phyloP scores from a whole-genome alignment of 1,140 invertebrate genomes.

The Eubasilissa regina region DNA sequence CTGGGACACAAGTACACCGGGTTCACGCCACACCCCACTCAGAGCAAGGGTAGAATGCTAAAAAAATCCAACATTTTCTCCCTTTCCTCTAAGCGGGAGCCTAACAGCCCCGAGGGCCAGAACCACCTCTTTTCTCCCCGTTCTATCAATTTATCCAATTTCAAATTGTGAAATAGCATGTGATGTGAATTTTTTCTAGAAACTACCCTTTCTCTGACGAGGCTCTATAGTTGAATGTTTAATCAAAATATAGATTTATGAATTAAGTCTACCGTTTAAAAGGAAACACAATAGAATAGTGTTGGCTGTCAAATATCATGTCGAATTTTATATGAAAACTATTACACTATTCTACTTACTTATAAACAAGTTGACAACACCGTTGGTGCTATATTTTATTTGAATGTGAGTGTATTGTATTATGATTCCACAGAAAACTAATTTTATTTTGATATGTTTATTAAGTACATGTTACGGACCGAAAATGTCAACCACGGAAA shows the following conservation, averaged over 20 bases:
- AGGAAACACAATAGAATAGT: neutral
- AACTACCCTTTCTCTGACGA: constrained; percentile 43
- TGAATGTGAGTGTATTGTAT: too few species aligned
- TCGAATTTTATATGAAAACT: too few species aligned
- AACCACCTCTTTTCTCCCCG: constrained; percentile 38
- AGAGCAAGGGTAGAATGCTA: constrained; percentile 25
- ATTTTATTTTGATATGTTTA: too few species aligned
- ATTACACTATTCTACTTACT: too few species aligned
- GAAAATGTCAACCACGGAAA: too few species aligned
- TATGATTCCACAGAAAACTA: too few species aligned
- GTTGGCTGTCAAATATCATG: neutral
- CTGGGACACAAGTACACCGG: neutral
- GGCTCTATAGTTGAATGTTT: constrained; percentile 24
- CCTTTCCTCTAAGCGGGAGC: constrained; percentile 37
- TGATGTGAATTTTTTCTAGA: constrained; percentile 59
- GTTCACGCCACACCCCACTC: constrained; percentile 36
- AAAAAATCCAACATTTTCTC: constrained; percentile 56
- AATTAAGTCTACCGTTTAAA: neutral
- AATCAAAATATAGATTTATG: constrained; percentile 5
- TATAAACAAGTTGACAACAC: too few species aligned
- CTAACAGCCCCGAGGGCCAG: constrained; percentile 25
- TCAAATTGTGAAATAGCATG: constrained; percentile 59
- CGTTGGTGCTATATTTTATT: too few species aligned
- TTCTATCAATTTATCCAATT: constrained; percentile 61
- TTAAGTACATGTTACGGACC: too few species aligned